phyloP scores from a whole-genome alignment of 64 coral and sea anemone genomes.

The Pocillopora damicornis region DNA sequence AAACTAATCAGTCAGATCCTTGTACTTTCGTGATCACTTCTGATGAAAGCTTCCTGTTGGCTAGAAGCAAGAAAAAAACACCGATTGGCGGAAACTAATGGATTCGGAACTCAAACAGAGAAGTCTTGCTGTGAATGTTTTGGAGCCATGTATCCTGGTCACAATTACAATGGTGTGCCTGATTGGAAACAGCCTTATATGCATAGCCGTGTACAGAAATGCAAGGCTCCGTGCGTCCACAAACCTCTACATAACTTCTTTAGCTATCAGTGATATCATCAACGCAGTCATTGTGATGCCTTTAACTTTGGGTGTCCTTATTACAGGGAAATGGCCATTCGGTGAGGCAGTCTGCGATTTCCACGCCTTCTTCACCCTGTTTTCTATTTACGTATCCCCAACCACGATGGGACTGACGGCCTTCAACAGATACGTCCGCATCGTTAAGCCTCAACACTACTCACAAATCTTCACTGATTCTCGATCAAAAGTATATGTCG shows the following conservation, averaged over 20 bases:
- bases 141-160: slow-evolving; percentile 23
- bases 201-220: slow-evolving; percentile 40
- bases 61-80: neutral
- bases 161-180: slow-evolving; percentile 34
- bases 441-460: neutral
- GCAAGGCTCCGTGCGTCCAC: slow-evolving; percentile 36
- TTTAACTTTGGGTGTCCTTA: neutral
- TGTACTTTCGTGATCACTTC: too few species aligned
- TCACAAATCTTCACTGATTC: neutral
- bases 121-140: slow-evolving; percentile 31
- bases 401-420: slow-evolving; percentile 9
- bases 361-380: slow-evolving; percentile 1
- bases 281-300: neutral
- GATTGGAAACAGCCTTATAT: slow-evolving; percentile 37
- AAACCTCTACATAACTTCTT: slow-evolving; percentile 47
- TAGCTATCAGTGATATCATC: slow-evolving; percentile 3
- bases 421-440: slow-evolving; percentile 11
- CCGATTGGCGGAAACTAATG: neutral
- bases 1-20: too few species aligned
- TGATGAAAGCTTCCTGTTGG: too few species aligned
- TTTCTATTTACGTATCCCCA: slow-evolving; percentile 10
- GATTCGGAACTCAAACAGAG: neutral
- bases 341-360: neutral
- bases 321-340: neutral
- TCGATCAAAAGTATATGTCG: neutral